A percentile compares a stretch with the other conserved stretches of the same genome.
Conservation (phyloP, 2,888 invertebrate species). For the Brachyopa scutellaris region DNA sequence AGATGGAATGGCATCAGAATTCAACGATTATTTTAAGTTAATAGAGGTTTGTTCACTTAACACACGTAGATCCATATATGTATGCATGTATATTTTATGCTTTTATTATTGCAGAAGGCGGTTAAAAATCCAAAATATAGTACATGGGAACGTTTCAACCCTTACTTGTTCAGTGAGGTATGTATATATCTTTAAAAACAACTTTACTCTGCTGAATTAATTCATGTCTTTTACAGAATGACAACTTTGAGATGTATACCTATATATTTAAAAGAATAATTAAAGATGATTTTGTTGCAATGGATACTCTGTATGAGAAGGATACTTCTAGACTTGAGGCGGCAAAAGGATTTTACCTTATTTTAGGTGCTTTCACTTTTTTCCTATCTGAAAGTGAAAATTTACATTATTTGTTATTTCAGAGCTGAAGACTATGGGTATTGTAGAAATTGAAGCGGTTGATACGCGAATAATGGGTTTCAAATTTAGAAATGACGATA, state of each 20-base stretch:
- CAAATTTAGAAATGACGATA: conserved; percentile 4
- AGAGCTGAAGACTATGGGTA: conserved; percentile 46
- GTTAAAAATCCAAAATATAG: background rate
- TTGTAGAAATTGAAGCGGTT: conserved; percentile 43
- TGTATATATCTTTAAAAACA: background rate
- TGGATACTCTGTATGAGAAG: conserved; percentile 17
- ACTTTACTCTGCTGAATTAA: no score
- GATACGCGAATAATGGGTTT: conserved; percentile 22
- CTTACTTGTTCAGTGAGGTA: conserved; percentile 38
- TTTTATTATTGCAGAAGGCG: conserved; percentile 1
- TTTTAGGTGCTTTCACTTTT: conserved; percentile 52
- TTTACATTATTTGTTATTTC: background rate
- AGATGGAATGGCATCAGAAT: background rate
- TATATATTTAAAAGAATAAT: conserved; percentile 42
- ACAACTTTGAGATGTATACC: conserved; percentile 47
- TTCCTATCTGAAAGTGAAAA: no score
- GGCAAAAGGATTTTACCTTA: conserved; percentile 48
- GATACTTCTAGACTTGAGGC: conserved; percentile 37
- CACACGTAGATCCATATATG: no score
- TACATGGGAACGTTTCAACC: conserved; percentile 40
- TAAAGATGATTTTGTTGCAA: conserved; percentile 30
- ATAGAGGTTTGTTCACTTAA: conserved; percentile 26
- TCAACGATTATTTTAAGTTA: conserved; percentile 20
- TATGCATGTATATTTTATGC: background rate
- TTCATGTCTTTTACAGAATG: conserved; percentile 12